Conservation (phyloP, 2,113 vertebrate species). For the Microtus pennsylvanicus region DNA sequence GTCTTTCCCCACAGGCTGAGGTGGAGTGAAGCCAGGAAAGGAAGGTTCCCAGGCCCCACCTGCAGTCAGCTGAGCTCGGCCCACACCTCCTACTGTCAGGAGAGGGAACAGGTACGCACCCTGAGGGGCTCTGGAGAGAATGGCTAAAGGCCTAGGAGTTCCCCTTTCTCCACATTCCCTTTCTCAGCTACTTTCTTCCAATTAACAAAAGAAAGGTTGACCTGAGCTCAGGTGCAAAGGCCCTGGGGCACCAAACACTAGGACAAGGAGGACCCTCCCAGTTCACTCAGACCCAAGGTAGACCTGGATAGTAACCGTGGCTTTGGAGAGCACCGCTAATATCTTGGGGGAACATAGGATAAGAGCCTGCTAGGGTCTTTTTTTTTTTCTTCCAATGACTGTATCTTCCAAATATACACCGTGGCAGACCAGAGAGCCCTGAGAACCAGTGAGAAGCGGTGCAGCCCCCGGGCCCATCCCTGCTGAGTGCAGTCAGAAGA, state of each 20-base stretch:
- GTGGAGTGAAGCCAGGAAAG: neutral
- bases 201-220: neutral
- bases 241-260: neutral
- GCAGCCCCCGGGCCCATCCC: neutral
- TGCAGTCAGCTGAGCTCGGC: neutral
- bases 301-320: neutral
- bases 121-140: neutral
- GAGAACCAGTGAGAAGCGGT: neutral
- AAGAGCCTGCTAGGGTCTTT: too few relatives aligned
- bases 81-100: conserved; percentile 6
- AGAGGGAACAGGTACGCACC: neutral
- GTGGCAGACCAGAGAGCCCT: neutral
- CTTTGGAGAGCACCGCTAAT: neutral
- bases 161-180: neutral
- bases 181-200: neutral
- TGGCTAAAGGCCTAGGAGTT: neutral
- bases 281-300: neutral
- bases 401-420: neutral
- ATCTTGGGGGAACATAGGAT: neutral
- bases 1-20: neutral
- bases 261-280: neutral
- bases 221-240: neutral
- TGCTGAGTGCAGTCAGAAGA: too few relatives aligned
- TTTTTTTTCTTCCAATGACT: neutral
- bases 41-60: neutral